Percentiles rank a stretch among this genome's conserved stretches.
Evolutionary conservation across 2,888 invertebrate genomes (phyloP).

Genomic region (Agrotis exclamationis): DNA sequence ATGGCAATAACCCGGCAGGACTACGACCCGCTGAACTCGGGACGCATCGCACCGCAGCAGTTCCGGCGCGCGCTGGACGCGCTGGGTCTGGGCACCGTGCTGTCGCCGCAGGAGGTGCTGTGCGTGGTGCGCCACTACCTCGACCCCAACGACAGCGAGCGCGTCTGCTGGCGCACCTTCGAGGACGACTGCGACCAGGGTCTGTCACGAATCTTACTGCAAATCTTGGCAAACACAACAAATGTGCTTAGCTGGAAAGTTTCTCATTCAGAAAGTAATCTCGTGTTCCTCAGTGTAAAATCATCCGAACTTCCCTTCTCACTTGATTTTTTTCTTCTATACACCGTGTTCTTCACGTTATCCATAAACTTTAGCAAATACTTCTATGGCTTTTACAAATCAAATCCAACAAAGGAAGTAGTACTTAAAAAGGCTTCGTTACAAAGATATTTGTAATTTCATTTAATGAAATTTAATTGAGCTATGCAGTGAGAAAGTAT

Average conservation of each 20-base stretch:
- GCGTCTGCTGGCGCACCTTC: slow-evolving; percentile 94
- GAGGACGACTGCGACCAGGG: slow-evolving; percentile 95
- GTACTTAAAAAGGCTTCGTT: no score
- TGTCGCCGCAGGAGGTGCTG: slow-evolving; percentile 92
- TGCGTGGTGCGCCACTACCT: slow-evolving; percentile 93
- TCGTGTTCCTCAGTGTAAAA: not conserved
- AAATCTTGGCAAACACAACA: no score
- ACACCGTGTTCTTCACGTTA: no score
- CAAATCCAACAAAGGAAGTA: no score
- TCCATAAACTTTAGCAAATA: no score
- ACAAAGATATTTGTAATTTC: no score
- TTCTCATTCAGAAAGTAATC: not conserved
- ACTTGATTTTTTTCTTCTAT: not conserved
- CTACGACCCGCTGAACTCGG: slow-evolving; percentile 93
- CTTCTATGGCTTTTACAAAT: no score
- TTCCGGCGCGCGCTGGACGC: slow-evolving; percentile 93
- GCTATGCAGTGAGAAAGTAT: no score
- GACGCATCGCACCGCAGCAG: slow-evolving; percentile 93
- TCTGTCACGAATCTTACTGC: slow-evolving; percentile 66
- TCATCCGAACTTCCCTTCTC: not conserved
- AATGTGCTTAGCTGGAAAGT: no score
- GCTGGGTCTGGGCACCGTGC: slow-evolving; percentile 92
- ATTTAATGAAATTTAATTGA: no score
- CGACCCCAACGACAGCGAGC: slow-evolving; percentile 93
- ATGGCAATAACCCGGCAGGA: slow-evolving; percentile 82